These are phyloP conservation scores for Parapsyche elsis DNA, from an alignment of 1,140 invertebrate genomes.

Conservation along the genomic window DNA sequence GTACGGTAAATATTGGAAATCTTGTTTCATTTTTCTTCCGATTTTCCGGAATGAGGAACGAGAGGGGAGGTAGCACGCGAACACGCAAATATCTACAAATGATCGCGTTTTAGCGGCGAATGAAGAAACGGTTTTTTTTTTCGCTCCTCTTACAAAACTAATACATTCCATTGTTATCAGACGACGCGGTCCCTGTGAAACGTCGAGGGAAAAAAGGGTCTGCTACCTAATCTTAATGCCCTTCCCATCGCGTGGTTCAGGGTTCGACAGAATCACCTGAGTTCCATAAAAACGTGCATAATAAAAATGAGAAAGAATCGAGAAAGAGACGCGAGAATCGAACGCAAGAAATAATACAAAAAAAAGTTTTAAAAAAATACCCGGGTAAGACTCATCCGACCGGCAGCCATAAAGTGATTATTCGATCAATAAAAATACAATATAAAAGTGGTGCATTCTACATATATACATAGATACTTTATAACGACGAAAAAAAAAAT, in stretches of 20 bases:
- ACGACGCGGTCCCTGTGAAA: conserved; percentile 30
- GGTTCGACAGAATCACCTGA: conserved; percentile 36
- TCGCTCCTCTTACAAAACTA: conserved; percentile 19
- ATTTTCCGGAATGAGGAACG: background rate
- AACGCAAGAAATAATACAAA: background rate
- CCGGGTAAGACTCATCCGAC: background rate
- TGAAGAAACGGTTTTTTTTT: background rate
- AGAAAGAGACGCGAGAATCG: background rate
- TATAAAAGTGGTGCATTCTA: conserved; percentile 1
- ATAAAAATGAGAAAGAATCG: conserved; percentile 20
- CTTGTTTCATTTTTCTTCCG: conserved; percentile 5
- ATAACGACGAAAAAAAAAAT: background rate
- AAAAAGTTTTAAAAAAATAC: background rate
- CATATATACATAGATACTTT: no score
- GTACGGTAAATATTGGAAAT: background rate
- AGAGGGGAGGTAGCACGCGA: background rate
- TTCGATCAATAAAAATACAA: conserved; percentile 29
- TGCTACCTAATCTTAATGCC: conserved; percentile 41
- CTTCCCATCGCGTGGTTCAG: conserved; percentile 27
- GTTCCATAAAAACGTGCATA: conserved; percentile 39
- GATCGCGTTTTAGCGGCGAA: background rate
- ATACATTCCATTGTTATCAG: conserved; percentile 38
- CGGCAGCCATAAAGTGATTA: conserved; percentile 26
- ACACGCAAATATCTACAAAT: conserved; percentile 28
- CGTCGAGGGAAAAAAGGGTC: conserved; percentile 20